A percentile compares a stretch with the other conserved stretches of the same genome.
These are phyloP conservation scores for Drosophila neotestacea DNA, from an alignment of 2,888 invertebrate species.

Conservation along the genomic window DNA sequence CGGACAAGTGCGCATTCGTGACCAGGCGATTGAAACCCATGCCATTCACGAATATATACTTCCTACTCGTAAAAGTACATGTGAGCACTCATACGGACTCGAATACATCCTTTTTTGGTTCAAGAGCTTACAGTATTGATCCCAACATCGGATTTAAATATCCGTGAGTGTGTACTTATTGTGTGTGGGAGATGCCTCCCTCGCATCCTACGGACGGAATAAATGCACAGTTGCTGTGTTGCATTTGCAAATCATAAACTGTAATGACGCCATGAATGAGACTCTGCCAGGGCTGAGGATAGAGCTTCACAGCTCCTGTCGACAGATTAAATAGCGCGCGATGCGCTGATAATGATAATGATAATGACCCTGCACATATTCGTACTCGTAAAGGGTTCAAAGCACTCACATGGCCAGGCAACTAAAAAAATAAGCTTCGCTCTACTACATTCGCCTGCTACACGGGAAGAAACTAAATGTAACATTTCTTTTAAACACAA, in stretches of 20 bases:
- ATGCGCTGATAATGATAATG: slow-evolving; percentile 42
- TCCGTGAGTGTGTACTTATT: background rate
- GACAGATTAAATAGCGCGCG: slow-evolving; percentile 25
- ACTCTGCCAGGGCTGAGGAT: background rate
- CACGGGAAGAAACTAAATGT: background rate
- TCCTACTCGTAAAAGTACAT: slow-evolving; percentile 2
- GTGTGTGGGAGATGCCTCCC: slow-evolving; percentile 3
- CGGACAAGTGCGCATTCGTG: slow-evolving; percentile 30
- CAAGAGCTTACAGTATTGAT: slow-evolving; percentile 17
- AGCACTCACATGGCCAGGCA: slow-evolving; percentile 23
- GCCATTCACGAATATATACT: background rate
- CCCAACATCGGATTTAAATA: slow-evolving; percentile 6
- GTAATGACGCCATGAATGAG: slow-evolving; percentile 15
- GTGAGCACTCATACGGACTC: background rate
- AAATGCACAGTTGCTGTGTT: slow-evolving; percentile 23
- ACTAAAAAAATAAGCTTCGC: background rate
- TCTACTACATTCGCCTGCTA: background rate
- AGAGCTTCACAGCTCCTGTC: slow-evolving; percentile 6
- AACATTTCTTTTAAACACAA: too few species aligned
- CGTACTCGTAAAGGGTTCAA: slow-evolving; percentile 37
- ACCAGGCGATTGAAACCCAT: slow-evolving; percentile 19
- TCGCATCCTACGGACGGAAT: background rate
- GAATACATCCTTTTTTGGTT: slow-evolving; percentile 12
- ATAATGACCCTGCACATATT: slow-evolving; percentile 46
- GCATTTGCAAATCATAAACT: slow-evolving; percentile 41